These are phyloP conservation scores for Cladopsammia gracilis DNA, from an alignment of 64 coral and sea anemone genomes.

Conservation along the genomic window DNA sequence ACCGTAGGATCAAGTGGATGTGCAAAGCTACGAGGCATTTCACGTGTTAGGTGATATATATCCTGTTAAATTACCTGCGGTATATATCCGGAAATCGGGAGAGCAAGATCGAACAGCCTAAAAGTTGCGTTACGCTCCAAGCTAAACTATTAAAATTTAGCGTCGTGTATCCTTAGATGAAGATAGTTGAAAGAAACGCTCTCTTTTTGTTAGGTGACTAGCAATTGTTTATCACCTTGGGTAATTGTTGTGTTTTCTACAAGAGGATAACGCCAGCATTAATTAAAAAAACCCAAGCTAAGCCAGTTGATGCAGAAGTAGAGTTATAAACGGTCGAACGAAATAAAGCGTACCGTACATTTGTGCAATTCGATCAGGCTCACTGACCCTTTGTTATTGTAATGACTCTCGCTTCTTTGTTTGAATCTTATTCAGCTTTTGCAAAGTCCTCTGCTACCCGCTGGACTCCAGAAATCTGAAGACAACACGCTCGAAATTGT, in stretches of 20 bases:
- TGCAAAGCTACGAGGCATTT: slow-evolving; percentile 32
- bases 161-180: background rate
- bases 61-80: slow-evolving; percentile 55
- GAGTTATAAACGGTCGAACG: slow-evolving; percentile 33
- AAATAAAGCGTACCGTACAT: slow-evolving; percentile 59
- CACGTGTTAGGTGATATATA: slow-evolving; percentile 52
- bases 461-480: slow-evolving; percentile 25
- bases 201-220: slow-evolving; percentile 3
- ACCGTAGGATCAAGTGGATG: slow-evolving; percentile 19
- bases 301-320: slow-evolving; percentile 12
- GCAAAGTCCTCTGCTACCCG: slow-evolving; percentile 10
- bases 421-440: slow-evolving; percentile 44
- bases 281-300: background rate
- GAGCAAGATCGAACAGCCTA: slow-evolving; percentile 19
- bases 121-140: slow-evolving; percentile 41
- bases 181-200: slow-evolving; percentile 34
- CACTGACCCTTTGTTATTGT: slow-evolving; percentile 60
- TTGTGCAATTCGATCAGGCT: slow-evolving; percentile 63
- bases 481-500: slow-evolving; percentile 16
- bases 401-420: slow-evolving; percentile 57
- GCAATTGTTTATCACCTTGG: background rate
- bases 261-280: background rate
- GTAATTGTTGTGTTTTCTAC: background rate
- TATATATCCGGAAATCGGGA: slow-evolving; percentile 37
- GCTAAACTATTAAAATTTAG: slow-evolving; percentile 40